These are phyloP conservation scores for Vicugna pacos DNA, from an alignment of 2,113 vertebrate genomes.

Conservation along the genomic window DNA sequence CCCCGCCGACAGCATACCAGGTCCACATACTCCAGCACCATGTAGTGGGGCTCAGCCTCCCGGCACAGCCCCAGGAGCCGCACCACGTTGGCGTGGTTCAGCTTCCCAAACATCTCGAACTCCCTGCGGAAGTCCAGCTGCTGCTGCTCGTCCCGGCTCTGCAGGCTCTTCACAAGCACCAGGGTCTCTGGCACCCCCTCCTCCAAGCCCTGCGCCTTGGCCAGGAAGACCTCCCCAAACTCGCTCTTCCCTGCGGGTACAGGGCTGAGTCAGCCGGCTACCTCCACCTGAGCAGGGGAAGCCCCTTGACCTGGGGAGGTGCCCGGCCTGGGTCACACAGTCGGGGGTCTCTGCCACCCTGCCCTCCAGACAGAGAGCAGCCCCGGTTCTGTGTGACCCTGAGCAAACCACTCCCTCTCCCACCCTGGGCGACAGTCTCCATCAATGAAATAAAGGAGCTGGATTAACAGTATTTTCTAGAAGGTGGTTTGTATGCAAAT, in stretches of 20 bases:
- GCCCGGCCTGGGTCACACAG: fast-evolving
- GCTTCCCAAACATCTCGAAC: conserved; percentile 97
- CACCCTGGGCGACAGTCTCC: neutral
- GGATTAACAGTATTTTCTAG: neutral
- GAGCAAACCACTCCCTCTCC: neutral
- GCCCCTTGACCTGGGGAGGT: fast-evolving
- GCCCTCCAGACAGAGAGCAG: neutral
- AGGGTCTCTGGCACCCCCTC: conserved; percentile 91
- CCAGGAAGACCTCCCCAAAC: conserved; percentile 97
- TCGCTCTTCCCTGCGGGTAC: conserved; percentile 92
- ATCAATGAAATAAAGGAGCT: neutral
- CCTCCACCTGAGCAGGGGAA: neutral
- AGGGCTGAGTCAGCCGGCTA: neutral
- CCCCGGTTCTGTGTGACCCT: neutral
- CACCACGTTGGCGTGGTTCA: conserved; percentile 93
- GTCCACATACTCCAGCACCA: conserved; percentile 97
- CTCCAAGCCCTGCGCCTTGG: conserved; percentile 93
- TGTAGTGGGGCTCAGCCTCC: conserved; percentile 95
- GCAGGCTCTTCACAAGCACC: conserved; percentile 96
- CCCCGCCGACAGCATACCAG: conserved; percentile 88
- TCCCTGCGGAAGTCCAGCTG: conserved; percentile 96
- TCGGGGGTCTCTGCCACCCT: fast-evolving
- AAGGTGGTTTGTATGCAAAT: neutral
- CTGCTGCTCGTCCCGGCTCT: conserved; percentile 94
- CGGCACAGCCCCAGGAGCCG: conserved; percentile 95